Base-by-base conservation (phyloP, 2,113 vertebrate genomes). In the Budorcas taxicolor region DNA sequence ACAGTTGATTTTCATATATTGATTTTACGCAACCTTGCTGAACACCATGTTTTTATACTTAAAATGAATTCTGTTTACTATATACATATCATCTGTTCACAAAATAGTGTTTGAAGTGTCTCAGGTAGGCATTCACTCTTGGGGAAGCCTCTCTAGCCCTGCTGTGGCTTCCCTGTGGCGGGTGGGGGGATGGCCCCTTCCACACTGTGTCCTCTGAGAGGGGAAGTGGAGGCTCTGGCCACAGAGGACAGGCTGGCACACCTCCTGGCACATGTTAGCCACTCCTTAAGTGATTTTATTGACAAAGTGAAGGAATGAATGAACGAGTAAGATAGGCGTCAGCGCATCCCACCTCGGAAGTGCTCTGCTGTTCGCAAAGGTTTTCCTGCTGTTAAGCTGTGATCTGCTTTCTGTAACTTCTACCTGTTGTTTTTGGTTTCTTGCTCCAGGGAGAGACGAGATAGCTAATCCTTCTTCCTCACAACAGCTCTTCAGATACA, bases 41-140 rank as follows among this genome's bases (percentile, higher is more conserved):
- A 87, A 58, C 13, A 36, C 58, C 57, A 1, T 81, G 45, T 43
- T 87, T 95, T 91, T 87, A 91, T 71, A 94, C 43, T 57, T 76
- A 40, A 62, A 40, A 74, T 74, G 67, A 71, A 15, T 82, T 87
- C 21, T 43, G 17, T 88, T 53, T 40, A 60, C 43, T 62, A 4
- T 67, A 21, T 16, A 71, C 8, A 19, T 78, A 13, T 78, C 33
- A 80, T 74, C 60, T 57, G 12, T 52, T 95, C 53, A 60, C 29
- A 95, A 83, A 67, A 84, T 7, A 27, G 12, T 76, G 17, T 64
- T 57, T 82, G 45, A 23, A 74, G 84, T 64, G 36, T 58, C 50
- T 36, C 43, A 19, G 50, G 45, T 52, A 45, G 92, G 21, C 57
- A 2, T 31, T 62, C 29, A 27, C 45, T 50, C 40, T 58, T 43